These are phyloP conservation scores for Plagodis pulveraria DNA, from an alignment of 2,888 invertebrate species.

Conservation along the genomic window DNA sequence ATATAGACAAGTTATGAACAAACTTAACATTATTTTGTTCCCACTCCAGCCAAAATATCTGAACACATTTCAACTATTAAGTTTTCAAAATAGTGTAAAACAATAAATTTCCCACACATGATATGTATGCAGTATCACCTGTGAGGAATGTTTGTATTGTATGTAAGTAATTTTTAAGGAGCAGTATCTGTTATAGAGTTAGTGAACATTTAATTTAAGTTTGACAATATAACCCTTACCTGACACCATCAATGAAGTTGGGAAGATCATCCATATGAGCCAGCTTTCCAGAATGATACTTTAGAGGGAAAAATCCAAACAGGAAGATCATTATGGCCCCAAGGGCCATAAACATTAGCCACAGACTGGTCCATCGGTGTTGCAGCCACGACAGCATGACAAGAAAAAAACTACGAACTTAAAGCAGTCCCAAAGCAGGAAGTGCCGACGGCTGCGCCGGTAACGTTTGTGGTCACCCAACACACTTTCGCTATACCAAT, in stretches of 20 bases:
- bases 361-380: constrained; percentile 74
- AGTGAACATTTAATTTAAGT: no score
- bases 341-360: constrained; percentile 66
- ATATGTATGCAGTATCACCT: no score
- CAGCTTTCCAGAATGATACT: constrained; percentile 77
- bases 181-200: no score
- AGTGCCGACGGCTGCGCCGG: constrained; percentile 19
- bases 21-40: no score
- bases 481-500: constrained; percentile 46
- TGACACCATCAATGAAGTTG: constrained; percentile 77
- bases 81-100: no score
- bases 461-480: constrained; percentile 13
- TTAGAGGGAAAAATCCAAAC: constrained; percentile 86
- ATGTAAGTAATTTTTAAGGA: no score
- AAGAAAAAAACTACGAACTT: constrained; percentile 26
- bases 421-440: constrained; percentile 15
- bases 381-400: constrained; percentile 71
- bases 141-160: no score
- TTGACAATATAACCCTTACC: constrained; percentile 59
- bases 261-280: constrained; percentile 83
- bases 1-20: no score
- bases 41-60: no score
- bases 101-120: no score
- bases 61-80: no score
- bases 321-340: constrained; percentile 79